Base-by-base conservation (phyloP, 2,113 vertebrate species). In the Pelobates fuscus region DNA sequence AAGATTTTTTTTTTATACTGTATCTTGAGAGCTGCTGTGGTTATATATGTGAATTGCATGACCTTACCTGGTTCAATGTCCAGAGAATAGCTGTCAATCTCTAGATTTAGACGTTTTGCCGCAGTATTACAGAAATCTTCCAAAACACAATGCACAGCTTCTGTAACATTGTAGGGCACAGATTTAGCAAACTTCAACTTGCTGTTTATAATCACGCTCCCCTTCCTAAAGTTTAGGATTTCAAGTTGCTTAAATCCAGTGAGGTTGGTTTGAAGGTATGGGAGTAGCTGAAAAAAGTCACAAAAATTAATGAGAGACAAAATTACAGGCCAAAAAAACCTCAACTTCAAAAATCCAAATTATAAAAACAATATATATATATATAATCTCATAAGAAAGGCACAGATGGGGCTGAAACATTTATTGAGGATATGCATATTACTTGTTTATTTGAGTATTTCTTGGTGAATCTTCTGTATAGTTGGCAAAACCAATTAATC, bases 141-240 rank as follows among this genome's bases (percentile, higher is more conserved):
- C 81, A 98, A 79, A 60, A 96, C 89, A 0, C 87, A 89, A 8
- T 90, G 93, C 30, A 98, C 92, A 0, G 94, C 94, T 83, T 92
- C 79, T 0, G 94, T 95, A 82, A 97, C 86, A 60, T 98, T 96
- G 82, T 96, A 97, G 0, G 96, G 93, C 71, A 97, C 93, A 0
- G 92, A 90, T 82, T 84, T 88, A 61, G 91, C 90, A 82, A 98
- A 95, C 75, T 90, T 94, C 88, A 95, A 86, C 81, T 89, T 95
- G 86, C 95, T 98, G 57, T 97, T 97, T 63, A 99, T 90, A 15
- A 97, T 95, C 72, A 98, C 93, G 3, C 96, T 98, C 70, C 95
- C 95, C 0, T 93, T 92, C 78, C 91, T 87, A 89, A 98, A 98
- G 87, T 93, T 96, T 0, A 98, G 91, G 62, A 98, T 95, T 88